Percentiles rank a stretch among this genome's conserved stretches.
Conservation (phyloP, 2,113 vertebrate genomes). For the Brachyistius frenatus region DNA sequence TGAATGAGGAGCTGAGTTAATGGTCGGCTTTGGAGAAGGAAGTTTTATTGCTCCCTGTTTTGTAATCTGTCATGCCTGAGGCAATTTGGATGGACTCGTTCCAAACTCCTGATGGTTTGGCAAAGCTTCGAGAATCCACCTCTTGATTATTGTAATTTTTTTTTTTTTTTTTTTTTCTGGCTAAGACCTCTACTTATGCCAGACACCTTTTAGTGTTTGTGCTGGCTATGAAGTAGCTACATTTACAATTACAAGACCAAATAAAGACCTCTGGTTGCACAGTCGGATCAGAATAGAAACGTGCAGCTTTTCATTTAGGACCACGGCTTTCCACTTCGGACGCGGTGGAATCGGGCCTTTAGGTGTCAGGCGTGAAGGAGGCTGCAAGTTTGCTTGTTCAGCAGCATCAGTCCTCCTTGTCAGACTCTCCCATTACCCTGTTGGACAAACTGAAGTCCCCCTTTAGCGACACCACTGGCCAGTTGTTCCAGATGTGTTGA, state of each 20-base stretch:
- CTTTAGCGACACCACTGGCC: too few species aligned
- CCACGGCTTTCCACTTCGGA: constrained; percentile 24
- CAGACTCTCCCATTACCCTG: not conserved
- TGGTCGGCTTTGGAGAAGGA: not conserved
- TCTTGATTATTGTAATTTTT: constrained; percentile 53
- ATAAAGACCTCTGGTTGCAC: constrained; percentile 23
- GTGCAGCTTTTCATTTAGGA: constrained; percentile 49
- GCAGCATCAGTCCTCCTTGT: not conserved
- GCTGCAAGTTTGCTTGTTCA: not conserved
- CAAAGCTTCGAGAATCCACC: constrained; percentile 26
- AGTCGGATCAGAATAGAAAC: constrained; percentile 26
- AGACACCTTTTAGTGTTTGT: constrained; percentile 22
- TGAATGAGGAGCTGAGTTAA: constrained; percentile 39
- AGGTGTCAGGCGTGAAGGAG: constrained; percentile 7
- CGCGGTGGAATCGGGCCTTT: constrained; percentile 9
- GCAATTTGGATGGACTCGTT: constrained; percentile 61
- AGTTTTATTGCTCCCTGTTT: constrained; percentile 53
- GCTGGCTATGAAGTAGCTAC: constrained; percentile 26
- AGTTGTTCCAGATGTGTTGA: too few species aligned
- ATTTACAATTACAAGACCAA: constrained; percentile 32
- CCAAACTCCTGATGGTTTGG: constrained; percentile 59
- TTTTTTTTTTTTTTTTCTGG: constrained; percentile 14
- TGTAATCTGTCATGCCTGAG: constrained; percentile 64
- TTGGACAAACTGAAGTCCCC: too few species aligned
- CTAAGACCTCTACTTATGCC: constrained; percentile 25